Percentiles rank a stretch among this genome's conserved stretches.
Evolutionary conservation across 1,140 invertebrate species (phyloP).

Genomic region (Spodoptera litura): DNA sequence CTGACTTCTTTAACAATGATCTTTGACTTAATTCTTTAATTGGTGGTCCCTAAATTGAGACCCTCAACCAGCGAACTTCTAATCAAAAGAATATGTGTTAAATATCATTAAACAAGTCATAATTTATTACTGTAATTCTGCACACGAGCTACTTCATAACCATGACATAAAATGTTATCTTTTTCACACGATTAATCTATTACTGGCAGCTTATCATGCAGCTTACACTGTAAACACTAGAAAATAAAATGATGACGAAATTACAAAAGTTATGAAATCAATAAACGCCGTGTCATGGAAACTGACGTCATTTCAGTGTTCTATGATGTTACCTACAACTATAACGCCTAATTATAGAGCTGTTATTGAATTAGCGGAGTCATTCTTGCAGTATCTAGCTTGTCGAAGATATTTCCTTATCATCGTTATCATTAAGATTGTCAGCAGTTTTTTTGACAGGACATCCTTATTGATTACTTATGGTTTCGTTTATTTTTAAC

Average conservation of each 20-base stretch:
- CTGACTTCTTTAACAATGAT: too few relatives aligned
- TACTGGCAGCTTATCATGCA: background rate
- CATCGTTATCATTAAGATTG: too few relatives aligned
- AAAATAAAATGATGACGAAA: conserved; percentile 1
- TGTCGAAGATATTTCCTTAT: background rate
- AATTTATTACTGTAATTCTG: background rate
- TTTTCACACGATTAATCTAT: background rate
- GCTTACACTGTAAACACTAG: background rate
- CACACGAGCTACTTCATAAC: background rate
- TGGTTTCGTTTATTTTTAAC: too few relatives aligned
- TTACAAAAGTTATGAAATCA: conserved; percentile 17
- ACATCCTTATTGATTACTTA: too few relatives aligned
- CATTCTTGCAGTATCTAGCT: background rate
- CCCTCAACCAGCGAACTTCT: too few relatives aligned
- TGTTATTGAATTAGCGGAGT: background rate
- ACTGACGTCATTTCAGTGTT: background rate
- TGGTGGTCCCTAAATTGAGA: too few relatives aligned
- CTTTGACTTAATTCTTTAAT: too few relatives aligned
- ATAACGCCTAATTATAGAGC: background rate
- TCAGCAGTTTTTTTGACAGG: too few relatives aligned
- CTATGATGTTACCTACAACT: conserved; percentile 14
- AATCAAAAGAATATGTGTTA: too few relatives aligned
- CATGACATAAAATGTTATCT: background rate
- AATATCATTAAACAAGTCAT: background rate
- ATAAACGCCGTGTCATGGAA: conserved; percentile 11